These are phyloP conservation scores for Nothobranchius furzeri DNA, from an alignment of 2,113 vertebrate genomes.

Conservation along the genomic window DNA sequence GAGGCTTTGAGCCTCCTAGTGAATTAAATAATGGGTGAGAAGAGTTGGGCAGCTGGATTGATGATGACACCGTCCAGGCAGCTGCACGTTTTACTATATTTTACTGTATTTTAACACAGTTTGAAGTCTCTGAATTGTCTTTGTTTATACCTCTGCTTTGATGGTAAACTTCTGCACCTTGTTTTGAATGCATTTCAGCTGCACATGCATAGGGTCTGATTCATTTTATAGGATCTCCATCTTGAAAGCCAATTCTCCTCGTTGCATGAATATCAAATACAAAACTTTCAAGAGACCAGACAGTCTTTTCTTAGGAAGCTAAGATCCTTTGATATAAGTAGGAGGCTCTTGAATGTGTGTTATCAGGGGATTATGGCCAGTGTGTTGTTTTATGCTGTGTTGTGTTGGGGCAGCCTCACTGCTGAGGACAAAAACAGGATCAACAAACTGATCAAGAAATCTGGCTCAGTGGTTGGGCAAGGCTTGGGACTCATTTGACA, in stretches of 20 bases:
- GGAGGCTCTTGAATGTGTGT: no score
- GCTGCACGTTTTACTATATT: not conserved
- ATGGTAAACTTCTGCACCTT: constrained; percentile 10
- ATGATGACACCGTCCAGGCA: constrained; percentile 3
- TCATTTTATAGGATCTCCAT: constrained; percentile 27
- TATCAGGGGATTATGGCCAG: no score
- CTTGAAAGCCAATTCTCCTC: constrained; percentile 6
- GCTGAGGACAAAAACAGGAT: no score
- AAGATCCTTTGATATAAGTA: no score
- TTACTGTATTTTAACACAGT: not conserved
- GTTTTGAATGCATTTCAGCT: constrained; percentile 8
- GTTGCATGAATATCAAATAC: not conserved
- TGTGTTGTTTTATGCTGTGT: no score
- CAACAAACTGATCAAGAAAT: no score
- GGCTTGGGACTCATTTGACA: no score
- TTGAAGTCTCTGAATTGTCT: not conserved
- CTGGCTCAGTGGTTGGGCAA: no score
- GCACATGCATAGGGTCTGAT: constrained; percentile 6
- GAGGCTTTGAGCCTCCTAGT: constrained; percentile 46
- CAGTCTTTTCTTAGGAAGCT: no score
- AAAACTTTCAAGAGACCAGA: not conserved
- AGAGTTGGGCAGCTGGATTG: constrained; percentile 7
- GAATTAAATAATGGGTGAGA: constrained; percentile 44
- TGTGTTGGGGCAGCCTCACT: no score
- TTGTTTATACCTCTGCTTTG: constrained; percentile 6